These are phyloP conservation scores for Cryptomyrus ogoouensis DNA, from an alignment of 2,113 vertebrate species.

Conservation along the genomic window DNA sequence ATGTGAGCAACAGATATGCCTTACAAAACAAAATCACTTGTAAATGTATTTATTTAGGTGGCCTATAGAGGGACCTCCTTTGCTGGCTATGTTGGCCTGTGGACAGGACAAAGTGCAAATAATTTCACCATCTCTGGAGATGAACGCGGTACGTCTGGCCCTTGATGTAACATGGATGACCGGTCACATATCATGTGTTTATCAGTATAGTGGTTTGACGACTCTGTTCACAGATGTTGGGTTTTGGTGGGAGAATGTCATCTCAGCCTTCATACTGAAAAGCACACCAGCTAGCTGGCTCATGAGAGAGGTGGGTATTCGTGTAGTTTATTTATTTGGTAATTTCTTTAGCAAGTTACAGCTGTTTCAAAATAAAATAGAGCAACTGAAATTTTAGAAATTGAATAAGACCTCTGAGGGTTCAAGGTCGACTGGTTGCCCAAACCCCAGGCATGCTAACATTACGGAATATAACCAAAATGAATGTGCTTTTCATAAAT, in stretches of 20 bases:
- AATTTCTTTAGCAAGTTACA: neutral
- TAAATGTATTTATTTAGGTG: constrained; percentile 53
- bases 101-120: constrained; percentile 85
- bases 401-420: neutral
- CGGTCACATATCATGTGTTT: too few relatives aligned
- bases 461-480: neutral
- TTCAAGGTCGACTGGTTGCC: neutral
- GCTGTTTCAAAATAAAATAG: neutral
- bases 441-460: neutral
- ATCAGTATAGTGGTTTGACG: neutral
- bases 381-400: neutral
- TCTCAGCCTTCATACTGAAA: constrained; percentile 69
- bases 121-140: constrained; percentile 85
- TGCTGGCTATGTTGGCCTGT: constrained; percentile 82
- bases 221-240: constrained; percentile 49
- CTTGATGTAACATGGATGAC: neutral
- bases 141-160: constrained; percentile 64
- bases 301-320: constrained; percentile 72
- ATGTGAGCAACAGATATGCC: neutral
- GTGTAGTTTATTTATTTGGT: neutral
- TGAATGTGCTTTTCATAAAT: neutral
- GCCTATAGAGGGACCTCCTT: constrained; percentile 81
- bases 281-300: constrained; percentile 82
- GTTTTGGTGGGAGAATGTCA: constrained; percentile 76
- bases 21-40: neutral